These are phyloP conservation scores for Pseudoips prasinana DNA, from an alignment of 2,888 invertebrate genomes.

Conservation along the genomic window DNA sequence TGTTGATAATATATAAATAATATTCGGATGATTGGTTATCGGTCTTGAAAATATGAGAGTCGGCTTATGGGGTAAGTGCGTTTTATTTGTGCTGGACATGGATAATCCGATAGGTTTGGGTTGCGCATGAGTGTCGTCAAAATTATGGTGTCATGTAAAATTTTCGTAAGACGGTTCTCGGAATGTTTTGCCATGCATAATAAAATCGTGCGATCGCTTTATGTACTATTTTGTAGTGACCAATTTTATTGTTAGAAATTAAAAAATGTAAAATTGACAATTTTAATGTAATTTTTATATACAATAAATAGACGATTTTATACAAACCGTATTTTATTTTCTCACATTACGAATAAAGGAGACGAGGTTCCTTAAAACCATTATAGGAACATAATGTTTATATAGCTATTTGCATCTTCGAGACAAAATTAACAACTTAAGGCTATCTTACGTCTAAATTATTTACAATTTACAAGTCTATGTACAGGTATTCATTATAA, in stretches of 20 bases:
- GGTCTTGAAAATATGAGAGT: conserved; percentile 10
- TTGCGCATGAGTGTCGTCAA: conserved; percentile 32
- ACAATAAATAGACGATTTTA: conserved; percentile 82
- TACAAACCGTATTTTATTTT: conserved; percentile 66
- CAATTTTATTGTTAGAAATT: conserved; percentile 77
- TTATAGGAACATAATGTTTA: conserved; percentile 50
- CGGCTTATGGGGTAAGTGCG: conserved; percentile 7
- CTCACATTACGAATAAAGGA: conserved; percentile 41
- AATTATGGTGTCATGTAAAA: conserved; percentile 37
- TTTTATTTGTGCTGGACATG: conserved; percentile 34
- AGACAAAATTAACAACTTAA: conserved; percentile 31
- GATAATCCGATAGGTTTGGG: conserved; percentile 30
- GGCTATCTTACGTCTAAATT: conserved; percentile 17
- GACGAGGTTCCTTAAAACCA: conserved; percentile 35
- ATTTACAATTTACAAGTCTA: conserved; percentile 55
- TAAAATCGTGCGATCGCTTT: conserved; percentile 74
- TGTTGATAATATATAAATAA: conserved; percentile 13
- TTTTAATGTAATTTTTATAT: conserved; percentile 82
- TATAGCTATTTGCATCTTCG: conserved; percentile 28
- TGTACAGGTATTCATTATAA: conserved; percentile 57
- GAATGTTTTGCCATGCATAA: conserved; percentile 67
- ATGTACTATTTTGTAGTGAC: conserved; percentile 80
- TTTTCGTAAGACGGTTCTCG: conserved; percentile 45
- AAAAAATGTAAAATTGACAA: conserved; percentile 78
- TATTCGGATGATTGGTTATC: conserved; percentile 4